These are phyloP conservation scores for Etheostoma spectabile DNA, from an alignment of 2,113 vertebrate species.

Conservation along the genomic window DNA sequence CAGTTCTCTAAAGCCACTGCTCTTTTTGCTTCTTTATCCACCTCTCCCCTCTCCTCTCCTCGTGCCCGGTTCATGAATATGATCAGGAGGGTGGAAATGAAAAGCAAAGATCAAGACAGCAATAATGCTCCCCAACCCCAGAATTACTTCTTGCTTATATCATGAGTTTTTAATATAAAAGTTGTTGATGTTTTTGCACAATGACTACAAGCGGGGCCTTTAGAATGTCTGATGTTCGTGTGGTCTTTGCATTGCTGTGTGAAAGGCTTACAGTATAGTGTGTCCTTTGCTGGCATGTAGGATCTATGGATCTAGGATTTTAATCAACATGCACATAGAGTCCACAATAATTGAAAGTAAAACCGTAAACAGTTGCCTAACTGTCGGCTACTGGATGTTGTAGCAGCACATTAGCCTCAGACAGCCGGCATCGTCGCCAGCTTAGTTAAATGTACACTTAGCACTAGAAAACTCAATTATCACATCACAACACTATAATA, in stretches of 20 bases:
- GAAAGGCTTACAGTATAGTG: background rate
- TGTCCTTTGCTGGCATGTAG: too few species aligned
- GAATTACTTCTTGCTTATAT: background rate
- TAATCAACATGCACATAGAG: too few species aligned
- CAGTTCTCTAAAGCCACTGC: slow-evolving; percentile 18
- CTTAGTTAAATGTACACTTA: too few species aligned
- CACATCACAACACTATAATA: too few species aligned
- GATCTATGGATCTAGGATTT: too few species aligned
- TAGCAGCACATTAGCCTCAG: background rate
- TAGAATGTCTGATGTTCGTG: background rate
- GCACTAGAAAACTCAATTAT: too few species aligned
- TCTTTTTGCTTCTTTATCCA: slow-evolving; percentile 26
- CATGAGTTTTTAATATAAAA: background rate
- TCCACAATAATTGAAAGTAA: background rate
- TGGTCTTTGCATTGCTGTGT: background rate
- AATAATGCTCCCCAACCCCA: background rate
- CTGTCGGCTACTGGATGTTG: background rate
- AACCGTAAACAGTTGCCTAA: background rate
- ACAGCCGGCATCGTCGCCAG: too few species aligned
- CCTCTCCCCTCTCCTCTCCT: background rate
- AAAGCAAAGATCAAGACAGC: slow-evolving; percentile 23
- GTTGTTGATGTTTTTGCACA: background rate
- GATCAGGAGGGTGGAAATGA: slow-evolving; percentile 21
- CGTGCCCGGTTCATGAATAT: slow-evolving; percentile 11
- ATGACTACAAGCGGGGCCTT: background rate